Evolutionary conservation across 2,888 invertebrate species (phyloP).

Genomic region (Xanthostigma xanthostigma): DNA sequence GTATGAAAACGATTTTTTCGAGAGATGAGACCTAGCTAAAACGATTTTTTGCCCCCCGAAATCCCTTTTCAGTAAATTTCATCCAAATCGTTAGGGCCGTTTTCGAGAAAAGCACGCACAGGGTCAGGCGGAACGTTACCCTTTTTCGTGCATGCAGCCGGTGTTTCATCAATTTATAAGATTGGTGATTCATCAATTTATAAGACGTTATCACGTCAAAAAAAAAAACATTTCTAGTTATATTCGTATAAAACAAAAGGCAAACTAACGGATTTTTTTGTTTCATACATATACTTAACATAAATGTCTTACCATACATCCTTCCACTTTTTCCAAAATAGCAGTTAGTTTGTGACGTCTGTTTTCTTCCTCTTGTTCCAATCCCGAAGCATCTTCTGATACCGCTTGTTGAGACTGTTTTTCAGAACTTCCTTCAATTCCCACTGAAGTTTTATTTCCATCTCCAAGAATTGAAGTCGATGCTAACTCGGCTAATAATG

Average conservation of each 20-base stretch:
- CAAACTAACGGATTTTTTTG: not conserved
- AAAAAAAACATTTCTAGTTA: not conserved
- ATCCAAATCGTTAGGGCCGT: too few species aligned
- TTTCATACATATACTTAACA: not conserved
- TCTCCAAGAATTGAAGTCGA: constrained; percentile 48
- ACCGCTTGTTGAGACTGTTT: constrained; percentile 12
- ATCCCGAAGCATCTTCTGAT: constrained; percentile 9
- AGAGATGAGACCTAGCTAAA: too few species aligned
- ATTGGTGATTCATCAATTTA: too few species aligned
- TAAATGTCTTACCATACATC: constrained; percentile 46
- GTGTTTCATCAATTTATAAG: too few species aligned
- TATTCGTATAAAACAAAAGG: not conserved
- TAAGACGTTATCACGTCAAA: too few species aligned
- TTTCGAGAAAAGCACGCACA: too few species aligned
- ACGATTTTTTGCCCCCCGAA: too few species aligned
- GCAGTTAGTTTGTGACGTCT: constrained; percentile 46
- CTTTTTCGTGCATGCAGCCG: too few species aligned
- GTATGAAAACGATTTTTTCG: too few species aligned
- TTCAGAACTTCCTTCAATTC: constrained; percentile 25
- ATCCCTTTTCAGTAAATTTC: too few species aligned
- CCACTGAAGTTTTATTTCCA: constrained; percentile 23
- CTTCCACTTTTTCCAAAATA: constrained; percentile 75
- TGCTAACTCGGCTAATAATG: constrained; percentile 59
- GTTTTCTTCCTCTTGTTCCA: constrained; percentile 35
- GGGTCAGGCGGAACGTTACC: too few species aligned